Evolutionary conservation across 2,888 invertebrate species (phyloP).

Genomic region (Zygogramma bicolorata): DNA sequence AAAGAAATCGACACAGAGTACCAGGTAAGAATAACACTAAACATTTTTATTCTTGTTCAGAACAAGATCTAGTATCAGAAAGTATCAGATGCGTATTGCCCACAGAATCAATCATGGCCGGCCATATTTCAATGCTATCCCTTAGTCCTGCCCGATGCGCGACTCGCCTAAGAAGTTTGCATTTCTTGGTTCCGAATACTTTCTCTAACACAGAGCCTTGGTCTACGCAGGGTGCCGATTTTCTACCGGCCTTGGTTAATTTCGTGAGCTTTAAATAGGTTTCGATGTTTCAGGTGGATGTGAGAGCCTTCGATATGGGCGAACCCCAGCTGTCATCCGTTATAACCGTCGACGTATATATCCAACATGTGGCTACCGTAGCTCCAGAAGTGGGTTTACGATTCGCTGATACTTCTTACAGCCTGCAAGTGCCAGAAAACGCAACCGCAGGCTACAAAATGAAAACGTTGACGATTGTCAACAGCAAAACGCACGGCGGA

Average conservation of each 20-base stretch:
- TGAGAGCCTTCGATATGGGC: slow-evolving; percentile 88
- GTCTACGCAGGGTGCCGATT: no score
- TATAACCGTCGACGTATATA: slow-evolving; percentile 84
- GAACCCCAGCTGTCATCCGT: slow-evolving; percentile 87
- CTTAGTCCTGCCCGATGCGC: no score
- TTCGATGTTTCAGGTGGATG: slow-evolving; percentile 74
- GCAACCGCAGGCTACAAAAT: slow-evolving; percentile 76
- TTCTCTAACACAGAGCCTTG: no score
- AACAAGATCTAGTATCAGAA: no score
- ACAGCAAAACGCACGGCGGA: slow-evolving; percentile 77
- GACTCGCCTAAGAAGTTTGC: no score
- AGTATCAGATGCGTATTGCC: no score
- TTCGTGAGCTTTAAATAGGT: no score
- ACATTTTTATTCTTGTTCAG: neutral
- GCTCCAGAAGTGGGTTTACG: slow-evolving; percentile 82
- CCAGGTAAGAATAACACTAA: slow-evolving; percentile 70
- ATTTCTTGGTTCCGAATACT: no score
- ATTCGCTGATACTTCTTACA: slow-evolving; percentile 89
- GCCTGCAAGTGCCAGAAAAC: slow-evolving; percentile 85
- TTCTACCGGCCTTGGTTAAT: no score
- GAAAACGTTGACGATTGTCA: slow-evolving; percentile 80
- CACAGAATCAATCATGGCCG: no score
- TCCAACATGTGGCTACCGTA: slow-evolving; percentile 80
- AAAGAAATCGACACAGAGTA: slow-evolving; percentile 91
- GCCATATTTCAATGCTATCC: no score